phyloP scores from a whole-genome alignment of 1,140 invertebrate species.

The Caenorhabditis briggsae region DNA sequence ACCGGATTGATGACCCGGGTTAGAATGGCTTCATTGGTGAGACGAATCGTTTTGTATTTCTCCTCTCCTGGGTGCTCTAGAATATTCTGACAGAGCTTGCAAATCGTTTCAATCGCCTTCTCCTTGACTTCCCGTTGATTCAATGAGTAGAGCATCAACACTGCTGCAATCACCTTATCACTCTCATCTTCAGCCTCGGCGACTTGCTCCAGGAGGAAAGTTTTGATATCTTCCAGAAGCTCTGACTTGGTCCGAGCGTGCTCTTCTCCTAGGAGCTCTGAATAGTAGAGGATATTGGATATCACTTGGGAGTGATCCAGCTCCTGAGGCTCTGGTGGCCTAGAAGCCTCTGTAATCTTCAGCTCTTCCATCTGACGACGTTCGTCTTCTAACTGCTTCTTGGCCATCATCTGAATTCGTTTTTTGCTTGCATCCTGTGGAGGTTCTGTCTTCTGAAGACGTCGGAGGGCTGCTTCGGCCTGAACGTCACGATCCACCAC shows the following conservation, averaged over 20 bases:
- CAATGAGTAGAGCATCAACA: conserved; percentile 60
- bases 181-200: conserved; percentile 25
- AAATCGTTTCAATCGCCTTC: conserved; percentile 61
- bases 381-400: conserved; percentile 64
- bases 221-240: conserved; percentile 58
- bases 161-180: conserved; percentile 51
- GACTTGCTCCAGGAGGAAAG: conserved; percentile 56
- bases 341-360: background rate
- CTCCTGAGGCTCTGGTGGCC: conserved; percentile 47
- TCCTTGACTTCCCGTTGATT: conserved; percentile 46
- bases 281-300: conserved; percentile 59
- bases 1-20: background rate
- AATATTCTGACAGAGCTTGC: conserved; percentile 63
- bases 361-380: conserved; percentile 29
- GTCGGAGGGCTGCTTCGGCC: conserved; percentile 61
- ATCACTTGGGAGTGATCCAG: conserved; percentile 62
- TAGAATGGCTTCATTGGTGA: conserved; percentile 25
- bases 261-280: conserved; percentile 62
- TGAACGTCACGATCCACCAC: too few relatives aligned
- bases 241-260: conserved; percentile 36
- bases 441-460: conserved; percentile 55
- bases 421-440: conserved; percentile 22
- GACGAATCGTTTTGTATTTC: conserved; percentile 58
- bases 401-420: conserved; percentile 63
- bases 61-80: conserved; percentile 9